Base-by-base conservation (phyloP, 1,140 invertebrate genomes). In the Yoshiicerus persimilis region DNA sequence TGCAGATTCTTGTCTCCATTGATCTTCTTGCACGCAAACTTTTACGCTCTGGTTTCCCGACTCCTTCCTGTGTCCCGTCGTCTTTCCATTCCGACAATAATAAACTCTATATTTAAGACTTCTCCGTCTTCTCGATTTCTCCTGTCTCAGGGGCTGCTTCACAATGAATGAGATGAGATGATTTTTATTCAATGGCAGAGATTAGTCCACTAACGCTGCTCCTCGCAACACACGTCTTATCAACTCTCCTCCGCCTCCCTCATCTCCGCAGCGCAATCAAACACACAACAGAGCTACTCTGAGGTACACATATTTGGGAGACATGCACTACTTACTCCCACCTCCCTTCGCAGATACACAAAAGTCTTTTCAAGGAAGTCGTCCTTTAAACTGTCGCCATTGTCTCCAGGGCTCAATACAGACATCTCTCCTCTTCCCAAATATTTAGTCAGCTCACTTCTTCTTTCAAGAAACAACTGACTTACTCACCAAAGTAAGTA, bases 341-440 rank as follows among this genome's bases (percentile, higher is more conserved):
- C n/a, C 41, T 47, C 41, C n/a, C 47, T 56, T 5, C 20, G 47
- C 16, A 56, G 20, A n/a, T 56, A 5, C n/a, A 47, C 41, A 20
- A 47, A 47, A 47, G 30, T 47, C 83, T 56, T 62, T 84, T 27
- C 39, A 56, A 84, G 23, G 25, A 84, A 84, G 83, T 84, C 83
- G 83, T 84, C 39, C 83, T 84, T 84, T 84, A 47, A 84, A 84
- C 83, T 84, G 83, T 84, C 39, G 83, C 83, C 41, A 84, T 84
- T 84, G 83, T 84, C 83, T 84, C 83, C 83, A 84, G 83, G 83
- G 83, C 83, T 84, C 83, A 84, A 84, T 84, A 84, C 39, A 84
- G 83, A 84, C 83, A 84, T 84, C 39, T 47, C 56, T 62, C 39
- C 41, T 30, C 27, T 30, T 84, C 83, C 38, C 38, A 47, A 84